Evolutionary conservation across 2,797 vertebrate species (phyloP).

Genomic region (Pipistrellus pygmaeus): DNA sequence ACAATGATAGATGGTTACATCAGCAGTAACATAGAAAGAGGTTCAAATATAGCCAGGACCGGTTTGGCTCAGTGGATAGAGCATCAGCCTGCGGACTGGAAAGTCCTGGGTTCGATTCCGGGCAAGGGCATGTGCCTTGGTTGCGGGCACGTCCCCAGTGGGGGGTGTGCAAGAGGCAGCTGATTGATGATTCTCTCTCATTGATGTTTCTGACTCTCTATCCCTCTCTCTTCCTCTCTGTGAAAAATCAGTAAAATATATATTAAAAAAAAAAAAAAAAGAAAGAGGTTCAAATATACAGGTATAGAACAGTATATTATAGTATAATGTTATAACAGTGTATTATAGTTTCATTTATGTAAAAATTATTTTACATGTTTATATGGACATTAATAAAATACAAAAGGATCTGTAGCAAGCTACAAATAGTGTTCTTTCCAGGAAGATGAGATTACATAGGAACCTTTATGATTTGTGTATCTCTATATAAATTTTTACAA

Average conservation of each 20-base stretch:
- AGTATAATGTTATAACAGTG: background rate
- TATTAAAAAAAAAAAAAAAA: too few relatives aligned
- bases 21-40: constrained; percentile 33
- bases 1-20: constrained; percentile 32
- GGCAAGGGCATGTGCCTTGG: too few relatives aligned
- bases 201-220: too few relatives aligned
- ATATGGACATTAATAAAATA: constrained; percentile 32
- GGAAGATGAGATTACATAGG: background rate
- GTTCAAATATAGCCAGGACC: too few relatives aligned
- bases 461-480: constrained; percentile 23
- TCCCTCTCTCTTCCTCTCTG: too few relatives aligned
- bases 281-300: constrained; percentile 47
- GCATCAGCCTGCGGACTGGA: too few relatives aligned
- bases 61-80: too few relatives aligned
- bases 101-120: too few relatives aligned
- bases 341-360: background rate
- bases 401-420: constrained; percentile 30
- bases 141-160: too few relatives aligned
- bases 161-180: too few relatives aligned
- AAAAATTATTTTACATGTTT: constrained; percentile 27
- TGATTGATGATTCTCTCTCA: too few relatives aligned
- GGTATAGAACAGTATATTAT: background rate
- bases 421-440: constrained; percentile 23
- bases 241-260: too few relatives aligned
- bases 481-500: constrained; percentile 13